Evolutionary conservation across 2,888 invertebrate genomes (phyloP).

Genomic region (Rhamnusium bicolor): DNA sequence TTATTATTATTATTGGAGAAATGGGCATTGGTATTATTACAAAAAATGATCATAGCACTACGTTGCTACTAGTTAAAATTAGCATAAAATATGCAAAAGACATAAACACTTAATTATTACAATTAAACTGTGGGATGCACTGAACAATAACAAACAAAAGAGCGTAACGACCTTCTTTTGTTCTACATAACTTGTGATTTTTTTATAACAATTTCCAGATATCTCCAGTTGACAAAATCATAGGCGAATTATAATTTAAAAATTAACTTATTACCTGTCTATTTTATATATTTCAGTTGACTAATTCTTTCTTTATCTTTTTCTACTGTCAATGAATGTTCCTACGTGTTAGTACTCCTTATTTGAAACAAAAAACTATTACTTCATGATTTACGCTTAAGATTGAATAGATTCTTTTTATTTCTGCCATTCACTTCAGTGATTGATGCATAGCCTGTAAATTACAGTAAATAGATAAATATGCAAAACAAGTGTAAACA

Average conservation of each 20-base stretch:
- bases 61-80: neutral
- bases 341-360: neutral
- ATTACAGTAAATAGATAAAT: neutral
- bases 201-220: neutral
- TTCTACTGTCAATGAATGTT: neutral
- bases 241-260: neutral
- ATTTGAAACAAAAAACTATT: neutral
- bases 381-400: neutral
- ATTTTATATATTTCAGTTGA: too few species aligned
- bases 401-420: neutral
- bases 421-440: neutral
- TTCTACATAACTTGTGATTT: neutral
- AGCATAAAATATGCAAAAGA: neutral
- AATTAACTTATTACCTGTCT: neutral
- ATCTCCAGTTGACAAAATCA: neutral
- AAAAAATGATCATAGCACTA: too few species aligned
- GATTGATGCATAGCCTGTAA: neutral
- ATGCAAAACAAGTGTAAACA: neutral
- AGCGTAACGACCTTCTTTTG: constrained; percentile 11
- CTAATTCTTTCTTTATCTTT: neutral
- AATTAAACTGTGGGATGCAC: constrained; percentile 3
- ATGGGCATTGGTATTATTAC: too few species aligned
- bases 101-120: neutral
- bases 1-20: too few species aligned
- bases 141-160: neutral